A percentile compares a stretch with the other conserved stretches of the same genome.
These are phyloP conservation scores for Kryptopterus vitreolus DNA, from an alignment of 2,797 vertebrate genomes.

Conservation along the genomic window DNA sequence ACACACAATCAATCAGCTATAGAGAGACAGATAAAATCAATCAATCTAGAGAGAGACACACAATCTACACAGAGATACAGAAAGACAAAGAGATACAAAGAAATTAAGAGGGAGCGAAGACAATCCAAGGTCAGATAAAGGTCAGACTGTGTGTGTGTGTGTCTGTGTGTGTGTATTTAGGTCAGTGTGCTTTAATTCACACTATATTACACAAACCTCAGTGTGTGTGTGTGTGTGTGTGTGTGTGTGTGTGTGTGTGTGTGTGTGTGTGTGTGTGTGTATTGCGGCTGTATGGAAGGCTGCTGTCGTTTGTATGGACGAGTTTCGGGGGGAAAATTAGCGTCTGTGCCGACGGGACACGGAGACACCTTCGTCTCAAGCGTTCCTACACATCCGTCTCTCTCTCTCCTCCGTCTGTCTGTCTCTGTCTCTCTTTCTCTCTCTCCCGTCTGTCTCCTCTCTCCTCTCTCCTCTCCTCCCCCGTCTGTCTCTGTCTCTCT, in stretches of 20 bases:
- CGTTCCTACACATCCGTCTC: not conserved
- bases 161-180: not conserved
- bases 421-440: not conserved
- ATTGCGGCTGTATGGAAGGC: not conserved
- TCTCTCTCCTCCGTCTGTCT: not conserved
- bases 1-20: no score
- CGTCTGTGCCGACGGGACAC: not conserved
- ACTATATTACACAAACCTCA: not conserved
- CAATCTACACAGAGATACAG: no score
- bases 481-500: not conserved
- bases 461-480: not conserved
- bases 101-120: no score
- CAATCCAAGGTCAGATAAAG: not conserved
- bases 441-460: not conserved
- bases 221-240: not conserved
- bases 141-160: not conserved
- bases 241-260: not conserved
- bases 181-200: not conserved
- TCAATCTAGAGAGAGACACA: no score
- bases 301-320: not conserved
- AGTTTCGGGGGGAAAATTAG: conserved; percentile 11
- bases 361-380: not conserved
- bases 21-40: no score
- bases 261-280: not conserved
- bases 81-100: no score